Evolutionary conservation across 2,797 vertebrate genomes (phyloP).

Genomic region (Myotis vivesi): DNA sequence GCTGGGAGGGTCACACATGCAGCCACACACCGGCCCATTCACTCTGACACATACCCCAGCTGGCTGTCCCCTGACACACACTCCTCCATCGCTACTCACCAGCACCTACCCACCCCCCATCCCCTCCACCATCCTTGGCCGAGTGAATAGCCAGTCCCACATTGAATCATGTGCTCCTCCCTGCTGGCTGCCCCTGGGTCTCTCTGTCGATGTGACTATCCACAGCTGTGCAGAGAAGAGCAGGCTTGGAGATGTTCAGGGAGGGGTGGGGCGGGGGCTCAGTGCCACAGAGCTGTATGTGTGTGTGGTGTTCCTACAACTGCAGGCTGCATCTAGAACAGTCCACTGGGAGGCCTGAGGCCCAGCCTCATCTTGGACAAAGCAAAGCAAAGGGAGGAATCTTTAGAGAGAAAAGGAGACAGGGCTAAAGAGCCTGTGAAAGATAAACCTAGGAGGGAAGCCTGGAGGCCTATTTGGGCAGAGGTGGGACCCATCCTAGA

Average conservation of each 20-base stretch:
- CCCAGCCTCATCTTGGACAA: constrained; percentile 22
- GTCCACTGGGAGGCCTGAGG: neutral
- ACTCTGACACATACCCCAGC: constrained; percentile 69
- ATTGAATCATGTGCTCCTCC: neutral
- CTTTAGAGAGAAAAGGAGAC: neutral
- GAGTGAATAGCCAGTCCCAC: neutral
- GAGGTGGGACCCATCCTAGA: neutral
- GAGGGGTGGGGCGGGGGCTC: neutral
- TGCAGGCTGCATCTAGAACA: neutral
- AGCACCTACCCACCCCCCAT: neutral
- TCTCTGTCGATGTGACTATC: constrained; percentile 22
- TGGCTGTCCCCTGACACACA: constrained; percentile 36
- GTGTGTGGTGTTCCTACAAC: neutral
- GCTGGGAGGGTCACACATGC: constrained; percentile 56
- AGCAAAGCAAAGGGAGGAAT: constrained; percentile 27
- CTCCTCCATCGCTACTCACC: neutral
- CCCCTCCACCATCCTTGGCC: neutral
- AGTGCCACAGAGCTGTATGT: neutral
- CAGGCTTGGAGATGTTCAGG: neutral
- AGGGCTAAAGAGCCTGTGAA: neutral
- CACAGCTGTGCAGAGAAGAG: neutral
- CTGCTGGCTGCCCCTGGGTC: neutral
- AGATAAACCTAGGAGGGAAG: neutral
- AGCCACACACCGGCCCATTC: constrained; percentile 53
- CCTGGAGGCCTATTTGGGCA: neutral